A percentile compares a stretch with the other conserved stretches of the same genome.
These are phyloP conservation scores for Balaeniceps rex DNA, from an alignment of 2,113 vertebrate genomes.

Conservation along the genomic window DNA sequence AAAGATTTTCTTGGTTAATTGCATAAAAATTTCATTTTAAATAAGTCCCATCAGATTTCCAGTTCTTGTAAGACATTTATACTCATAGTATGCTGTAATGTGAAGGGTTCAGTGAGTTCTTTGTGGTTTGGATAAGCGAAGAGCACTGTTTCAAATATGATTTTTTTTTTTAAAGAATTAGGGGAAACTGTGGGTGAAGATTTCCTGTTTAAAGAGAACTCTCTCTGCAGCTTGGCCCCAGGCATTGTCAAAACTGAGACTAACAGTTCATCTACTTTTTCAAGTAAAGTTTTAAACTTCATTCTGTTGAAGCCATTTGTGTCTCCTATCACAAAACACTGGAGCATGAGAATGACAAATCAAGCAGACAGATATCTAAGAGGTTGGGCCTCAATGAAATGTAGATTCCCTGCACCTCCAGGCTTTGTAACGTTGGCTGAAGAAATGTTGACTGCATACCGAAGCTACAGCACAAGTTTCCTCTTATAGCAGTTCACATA, in stretches of 20 bases:
- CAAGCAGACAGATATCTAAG: background rate
- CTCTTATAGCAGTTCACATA: background rate
- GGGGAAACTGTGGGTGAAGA: background rate
- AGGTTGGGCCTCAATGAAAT: background rate
- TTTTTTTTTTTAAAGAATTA: background rate
- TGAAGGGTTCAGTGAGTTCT: background rate
- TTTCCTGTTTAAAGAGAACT: background rate
- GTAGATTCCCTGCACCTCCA: background rate
- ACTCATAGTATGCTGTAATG: background rate
- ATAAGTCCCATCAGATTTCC: background rate
- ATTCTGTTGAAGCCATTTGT: background rate
- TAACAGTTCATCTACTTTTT: background rate
- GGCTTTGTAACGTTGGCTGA: background rate
- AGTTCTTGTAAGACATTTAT: background rate
- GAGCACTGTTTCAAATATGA: background rate
- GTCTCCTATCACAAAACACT: background rate
- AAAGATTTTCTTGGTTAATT: background rate
- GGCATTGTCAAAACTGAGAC: background rate
- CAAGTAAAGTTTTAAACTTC: background rate
- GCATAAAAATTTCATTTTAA: background rate
- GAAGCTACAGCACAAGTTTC: background rate
- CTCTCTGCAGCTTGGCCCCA: background rate
- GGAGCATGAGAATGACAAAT: background rate
- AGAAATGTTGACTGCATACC: background rate
- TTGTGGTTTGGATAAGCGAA: background rate